phyloP scores from a whole-genome alignment of 2,113 vertebrate species.

The Myotis brandtii region DNA sequence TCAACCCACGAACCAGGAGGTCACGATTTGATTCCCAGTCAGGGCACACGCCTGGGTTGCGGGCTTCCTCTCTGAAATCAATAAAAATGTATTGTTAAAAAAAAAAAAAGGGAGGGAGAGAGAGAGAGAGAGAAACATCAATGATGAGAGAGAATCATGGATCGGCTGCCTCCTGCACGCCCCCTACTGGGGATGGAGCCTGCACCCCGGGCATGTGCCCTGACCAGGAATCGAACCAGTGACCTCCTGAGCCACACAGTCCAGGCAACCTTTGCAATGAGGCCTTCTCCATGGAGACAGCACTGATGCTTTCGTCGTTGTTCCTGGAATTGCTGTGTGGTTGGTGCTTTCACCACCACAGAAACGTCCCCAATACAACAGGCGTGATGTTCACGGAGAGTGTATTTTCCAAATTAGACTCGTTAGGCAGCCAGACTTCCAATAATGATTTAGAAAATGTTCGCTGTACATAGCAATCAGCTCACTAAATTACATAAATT shows the following conservation, averaged over 20 bases:
- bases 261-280: conserved; percentile 57
- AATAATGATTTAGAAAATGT: conserved; percentile 22
- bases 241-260: too few relatives aligned
- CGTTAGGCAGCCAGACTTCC: conserved; percentile 29
- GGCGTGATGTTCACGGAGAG: conserved; percentile 41
- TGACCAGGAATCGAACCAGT: too few relatives aligned
- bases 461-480: not conserved
- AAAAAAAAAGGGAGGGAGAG: too few relatives aligned
- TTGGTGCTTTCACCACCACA: conserved; percentile 1
- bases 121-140: not conserved
- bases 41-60: too few relatives aligned
- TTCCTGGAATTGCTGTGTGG: conserved; percentile 46
- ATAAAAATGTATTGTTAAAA: too few relatives aligned
- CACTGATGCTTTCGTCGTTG: conserved; percentile 72
- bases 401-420: conserved; percentile 50
- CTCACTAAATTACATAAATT: not conserved
- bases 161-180: not conserved
- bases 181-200: not conserved
- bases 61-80: too few relatives aligned
- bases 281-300: conserved; percentile 47
- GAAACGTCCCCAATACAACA: conserved; percentile 15
- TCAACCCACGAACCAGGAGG: too few relatives aligned
- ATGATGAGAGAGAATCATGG: too few relatives aligned
- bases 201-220: too few relatives aligned
- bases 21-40: too few relatives aligned